A percentile compares a stretch with the other conserved stretches of the same genome.
Evolutionary conservation across 2,113 vertebrate species (phyloP).

Genomic region (Psilopsiagon aymara): DNA sequence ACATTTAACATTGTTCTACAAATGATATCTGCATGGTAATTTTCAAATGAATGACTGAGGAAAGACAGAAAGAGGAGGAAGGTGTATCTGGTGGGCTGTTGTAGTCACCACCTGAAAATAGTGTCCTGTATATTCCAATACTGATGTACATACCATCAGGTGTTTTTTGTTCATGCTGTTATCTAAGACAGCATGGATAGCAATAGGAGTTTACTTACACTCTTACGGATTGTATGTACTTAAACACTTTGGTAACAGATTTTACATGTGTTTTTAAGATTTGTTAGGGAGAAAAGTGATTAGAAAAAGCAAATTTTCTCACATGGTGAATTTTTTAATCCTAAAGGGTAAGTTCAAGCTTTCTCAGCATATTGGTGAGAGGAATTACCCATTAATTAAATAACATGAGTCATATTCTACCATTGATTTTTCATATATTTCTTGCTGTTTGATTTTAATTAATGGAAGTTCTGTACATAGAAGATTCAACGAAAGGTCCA

Average conservation of each 20-base stretch:
- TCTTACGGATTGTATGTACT: not conserved
- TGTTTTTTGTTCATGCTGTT: not conserved
- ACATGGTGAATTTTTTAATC: conserved; percentile 54
- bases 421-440: conserved; percentile 56
- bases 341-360: conserved; percentile 61
- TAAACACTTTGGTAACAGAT: conserved; percentile 28
- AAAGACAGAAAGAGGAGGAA: not conserved
- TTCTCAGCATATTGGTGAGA: conserved; percentile 59
- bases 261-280: conserved; percentile 56
- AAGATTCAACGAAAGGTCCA: conserved; percentile 47
- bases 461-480: conserved; percentile 52
- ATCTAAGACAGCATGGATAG: not conserved
- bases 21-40: conserved; percentile 20
- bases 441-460: conserved; percentile 66
- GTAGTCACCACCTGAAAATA: not conserved
- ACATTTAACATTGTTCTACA: conserved; percentile 26
- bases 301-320: conserved; percentile 63
- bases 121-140: not conserved
- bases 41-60: not conserved
- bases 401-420: conserved; percentile 63
- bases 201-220: not conserved
- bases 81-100: not conserved
- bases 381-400: conserved; percentile 70
- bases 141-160: rapidly evolving
- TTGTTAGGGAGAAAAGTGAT: conserved; percentile 48